Base-by-base conservation (phyloP, 2,797 vertebrate species). In the Trichosurus vulpecula region DNA sequence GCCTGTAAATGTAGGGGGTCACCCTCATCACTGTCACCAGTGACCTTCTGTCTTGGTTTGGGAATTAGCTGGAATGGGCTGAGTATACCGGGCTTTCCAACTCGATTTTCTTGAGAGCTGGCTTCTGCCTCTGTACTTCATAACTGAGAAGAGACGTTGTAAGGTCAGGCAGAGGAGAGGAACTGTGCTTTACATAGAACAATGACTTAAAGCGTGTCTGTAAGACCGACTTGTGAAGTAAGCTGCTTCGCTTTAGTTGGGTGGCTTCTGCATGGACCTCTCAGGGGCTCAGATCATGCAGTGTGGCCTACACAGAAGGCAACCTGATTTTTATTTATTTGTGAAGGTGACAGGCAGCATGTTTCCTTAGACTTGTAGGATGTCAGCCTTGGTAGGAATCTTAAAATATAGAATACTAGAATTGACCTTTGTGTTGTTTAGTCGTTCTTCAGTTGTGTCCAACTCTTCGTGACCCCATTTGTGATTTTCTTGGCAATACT, bases 81-180 rank as follows among this genome's bases (percentile, higher is more conserved):
- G 41, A 51, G 10, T 51, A 9, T 3, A 51, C 53, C 27, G 94
- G 95, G 54, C 54, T 93, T 95, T 94, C 58, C 52, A 47, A 35
- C 1, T 91, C 41, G 54, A 30, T 90, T 54, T 31, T 95, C 95
- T 94, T 53, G 54, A 96, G 31, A 94, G 66, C 29, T 74, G 57
- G 58, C 93, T 95, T 61, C 19, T 25, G 22, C n/a, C 96, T 96
- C 93, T 93, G 61, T 52, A 35, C 51, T 52, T 96, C 96, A 27
- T 87, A 47, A 87, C 25, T 87, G 3, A 47, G 22, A 47, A 81
- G n/a, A 41, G 66, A 22, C 47, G 41, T 29, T 74, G 41, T 11
- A 74, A 27, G 74, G 8, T 87, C 1, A 10, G 22, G 47, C 41
- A n/a, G 74, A 0, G 9, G 41, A 87, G 74, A 4, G 25, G 74